Evolutionary conservation across 2,113 vertebrate species (phyloP), one percentile per base, ranked within the genome.

Genomic region (Noturus placidus): DNA sequence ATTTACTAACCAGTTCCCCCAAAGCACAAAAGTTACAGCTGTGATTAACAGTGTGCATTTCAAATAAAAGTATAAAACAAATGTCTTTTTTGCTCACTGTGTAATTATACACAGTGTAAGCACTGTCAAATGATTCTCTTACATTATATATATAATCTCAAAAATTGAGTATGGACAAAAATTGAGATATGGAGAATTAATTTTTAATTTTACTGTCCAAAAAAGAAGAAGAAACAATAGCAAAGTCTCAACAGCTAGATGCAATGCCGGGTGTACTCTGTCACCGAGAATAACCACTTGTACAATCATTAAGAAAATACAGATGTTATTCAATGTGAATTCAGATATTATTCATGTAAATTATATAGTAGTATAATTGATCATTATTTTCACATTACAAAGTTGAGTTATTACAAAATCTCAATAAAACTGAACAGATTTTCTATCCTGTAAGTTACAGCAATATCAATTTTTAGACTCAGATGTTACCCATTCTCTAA

Each of bases 381-480:
- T 63, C 8, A 63, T 79, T 65, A 54, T 65, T 63, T 86, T 81
- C 5, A 79, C 8, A 69, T 3, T 54, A 86, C 33, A 86, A 38
- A n/a, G 7, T n/a, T 80, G 5, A 69, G 54, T 65, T 46, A 59
- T 54, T 25, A n/a, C 5, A 85, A 30, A 50, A 25, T 78, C 19
- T 38, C 10, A 38, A 63, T 15, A 35, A 20, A 25, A 35, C 17
- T 63, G 30, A 13, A 22, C 20, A 59, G 4, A 52, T 5, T n/a
- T 52, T 19, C 10, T 30, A 67, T 54, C 46, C 46, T 38, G 15
- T 52, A 65, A 77, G 22, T 78, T 13, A 42, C 9, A 77, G 57
- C 77, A 42, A 78, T 65, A 33, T 79, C 19, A 56, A 11, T n/a
- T 27, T 78, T 11, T 2, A 65, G 19, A 63, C 57, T 78, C 19